These are phyloP conservation scores for Hypselothyrea guttata DNA, from an alignment of 2,888 invertebrate genomes.

Conservation along the genomic window DNA sequence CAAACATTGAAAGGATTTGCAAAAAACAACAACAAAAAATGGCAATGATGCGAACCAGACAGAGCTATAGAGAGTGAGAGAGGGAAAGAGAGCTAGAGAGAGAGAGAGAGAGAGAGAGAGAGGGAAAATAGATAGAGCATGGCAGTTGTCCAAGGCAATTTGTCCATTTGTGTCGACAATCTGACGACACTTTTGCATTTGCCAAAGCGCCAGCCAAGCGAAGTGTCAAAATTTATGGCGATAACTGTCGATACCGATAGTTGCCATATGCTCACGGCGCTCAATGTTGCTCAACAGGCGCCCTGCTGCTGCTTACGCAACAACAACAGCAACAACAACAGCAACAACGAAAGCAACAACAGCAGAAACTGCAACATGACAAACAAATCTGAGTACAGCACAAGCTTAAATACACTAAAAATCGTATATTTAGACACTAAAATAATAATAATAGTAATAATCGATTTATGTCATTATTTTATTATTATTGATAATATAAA, in stretches of 20 bases:
- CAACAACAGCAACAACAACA: constrained; percentile 44
- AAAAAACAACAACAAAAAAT: constrained; percentile 53
- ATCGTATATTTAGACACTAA: no score
- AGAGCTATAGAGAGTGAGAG: constrained; percentile 1
- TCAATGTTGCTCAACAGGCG: constrained; percentile 56
- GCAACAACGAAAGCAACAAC: constrained; percentile 27
- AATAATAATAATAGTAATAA: no score
- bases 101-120: not conserved
- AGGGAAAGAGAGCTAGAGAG: not conserved
- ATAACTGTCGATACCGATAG: constrained; percentile 67
- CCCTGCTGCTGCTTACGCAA: constrained; percentile 57
- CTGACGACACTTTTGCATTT: constrained; percentile 74
- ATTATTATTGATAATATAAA: no score
- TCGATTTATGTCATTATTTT: no score
- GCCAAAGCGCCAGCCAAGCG: constrained; percentile 38
- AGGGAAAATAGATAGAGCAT: constrained; percentile 23
- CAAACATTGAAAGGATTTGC: constrained; percentile 82
- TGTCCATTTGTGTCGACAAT: constrained; percentile 60
- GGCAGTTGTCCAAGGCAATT: constrained; percentile 64
- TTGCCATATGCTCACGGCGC: constrained; percentile 47
- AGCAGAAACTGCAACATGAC: constrained; percentile 20
- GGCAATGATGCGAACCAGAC: constrained; percentile 30
- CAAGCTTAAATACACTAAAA: no score
- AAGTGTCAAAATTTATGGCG: constrained; percentile 79
- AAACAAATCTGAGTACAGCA: constrained; percentile 55